phyloP scores from a whole-genome alignment of 1,140 invertebrate genomes.

The Liolophura sinensis region DNA sequence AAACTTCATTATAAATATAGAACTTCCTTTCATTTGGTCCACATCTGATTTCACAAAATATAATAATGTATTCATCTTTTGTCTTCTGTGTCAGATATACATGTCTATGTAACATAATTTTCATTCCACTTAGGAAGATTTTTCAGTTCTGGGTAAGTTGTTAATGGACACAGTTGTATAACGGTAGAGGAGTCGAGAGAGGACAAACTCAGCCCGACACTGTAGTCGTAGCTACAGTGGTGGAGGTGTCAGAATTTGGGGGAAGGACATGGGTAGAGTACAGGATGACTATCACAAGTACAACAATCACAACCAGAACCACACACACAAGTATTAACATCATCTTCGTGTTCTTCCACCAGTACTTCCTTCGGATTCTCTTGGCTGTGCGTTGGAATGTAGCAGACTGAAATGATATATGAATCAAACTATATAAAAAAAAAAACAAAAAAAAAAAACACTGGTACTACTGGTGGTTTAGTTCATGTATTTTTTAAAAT shows the following conservation, averaged over 20 bases:
- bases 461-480: neutral
- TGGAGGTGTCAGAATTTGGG: conserved; percentile 13
- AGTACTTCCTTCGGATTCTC: conserved; percentile 51
- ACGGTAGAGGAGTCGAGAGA: no score
- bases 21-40: no score
- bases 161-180: no score
- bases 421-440: neutral
- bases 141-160: no score
- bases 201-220: no score
- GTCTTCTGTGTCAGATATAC: no score
- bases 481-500: no score
- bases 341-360: conserved; percentile 59
- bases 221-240: conserved; percentile 7
- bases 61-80: no score
- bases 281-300: conserved; percentile 52
- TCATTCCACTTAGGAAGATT: no score
- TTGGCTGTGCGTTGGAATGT: conserved; percentile 51
- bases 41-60: no score
- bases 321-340: conserved; percentile 43
- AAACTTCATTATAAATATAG: no score
- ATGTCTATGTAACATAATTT: no score
- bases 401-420: conserved; percentile 41
- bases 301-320: conserved; percentile 39
- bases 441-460: conserved; percentile 1
- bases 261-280: conserved; percentile 38